Percentiles rank a stretch among this genome's conserved stretches.
Evolutionary conservation across 2,113 vertebrate species (phyloP).

Genomic region (Eretmochelys imbricata): DNA sequence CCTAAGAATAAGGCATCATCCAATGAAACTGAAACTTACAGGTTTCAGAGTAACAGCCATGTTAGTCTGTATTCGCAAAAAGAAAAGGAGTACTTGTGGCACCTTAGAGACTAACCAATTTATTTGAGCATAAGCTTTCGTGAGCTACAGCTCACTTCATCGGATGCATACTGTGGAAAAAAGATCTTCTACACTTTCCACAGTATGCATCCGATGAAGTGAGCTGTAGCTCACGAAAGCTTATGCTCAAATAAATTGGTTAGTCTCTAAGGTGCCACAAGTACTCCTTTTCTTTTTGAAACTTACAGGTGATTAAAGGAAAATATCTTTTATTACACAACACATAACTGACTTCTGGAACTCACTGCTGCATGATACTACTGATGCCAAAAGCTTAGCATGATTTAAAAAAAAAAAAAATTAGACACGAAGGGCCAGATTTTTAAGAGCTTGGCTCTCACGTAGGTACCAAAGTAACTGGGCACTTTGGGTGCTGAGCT

Average conservation of each 20-base stretch:
- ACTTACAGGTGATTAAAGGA: neutral
- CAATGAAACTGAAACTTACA: neutral
- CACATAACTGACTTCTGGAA: neutral
- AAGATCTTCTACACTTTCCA: no score
- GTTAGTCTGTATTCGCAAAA: no score
- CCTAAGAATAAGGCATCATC: neutral
- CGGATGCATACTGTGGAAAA: no score
- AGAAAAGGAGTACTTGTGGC: no score
- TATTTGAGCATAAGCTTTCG: no score
- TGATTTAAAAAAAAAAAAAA: neutral
- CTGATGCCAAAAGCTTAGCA: neutral
- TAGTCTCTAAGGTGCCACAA: no score
- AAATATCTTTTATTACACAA: neutral
- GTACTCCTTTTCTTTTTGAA: neutral
- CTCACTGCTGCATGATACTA: neutral
- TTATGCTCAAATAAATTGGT: no score
- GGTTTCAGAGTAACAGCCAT: no score
- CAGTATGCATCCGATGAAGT: no score
- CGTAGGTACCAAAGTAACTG: neutral
- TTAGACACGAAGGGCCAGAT: accelerated
- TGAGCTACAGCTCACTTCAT: no score
- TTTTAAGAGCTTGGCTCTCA: neutral
- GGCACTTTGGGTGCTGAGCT: neutral
- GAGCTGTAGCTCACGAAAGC: no score
- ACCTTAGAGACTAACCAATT: no score